Base-by-base conservation (phyloP, 2,113 vertebrate genomes). In the Neolamprologus tretocephalus region DNA sequence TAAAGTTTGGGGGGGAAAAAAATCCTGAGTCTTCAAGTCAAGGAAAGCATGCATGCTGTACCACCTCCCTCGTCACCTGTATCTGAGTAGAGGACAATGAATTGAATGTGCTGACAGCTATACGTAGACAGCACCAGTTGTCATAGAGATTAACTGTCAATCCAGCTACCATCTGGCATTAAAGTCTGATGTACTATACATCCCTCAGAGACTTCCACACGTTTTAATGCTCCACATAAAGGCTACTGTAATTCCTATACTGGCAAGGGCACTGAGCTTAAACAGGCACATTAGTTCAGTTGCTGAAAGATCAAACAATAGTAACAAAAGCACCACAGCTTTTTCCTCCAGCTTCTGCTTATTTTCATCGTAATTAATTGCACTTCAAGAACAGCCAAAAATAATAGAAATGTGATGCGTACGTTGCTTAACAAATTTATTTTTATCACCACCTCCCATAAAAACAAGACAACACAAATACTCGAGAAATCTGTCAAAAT, bases 1-100 rank as follows among this genome's bases (percentile, higher is more conserved):
- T 42, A 23, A 13, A 68, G 35, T 14, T 40, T 23, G 9, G 55
- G 55, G 0, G 0, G 0, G 2, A 3, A 21, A 68, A 23, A 23
- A 71, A 16, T 23, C 5, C 12, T 16, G 3, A 14, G 40, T 26
- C 13, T 26, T 17, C 21, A 45, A 26, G 5, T 73, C 14, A 10
- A 23, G 40, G 8, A 73, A 28, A 73, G 40, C 9, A 47, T 28
- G 40, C 21, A 73, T 0, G 9, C 6, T 4, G 0, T 4, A 28
- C 14, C 21, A 17, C 21, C 21, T 45, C 71, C 9, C 21, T 19
- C 42, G 0, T 47, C 40, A 47, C 23, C 9, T 75, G 23, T 28
- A 75, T 9, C 40, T 28, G 71, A 47, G 3, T 0, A 8, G 68
- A 47, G 23, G 40, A 19, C 71, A 11, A 45, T 75, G 40, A 81